Base-by-base conservation (phyloP, 2,888 invertebrate genomes). In the Eupithecia vulgata region DNA sequence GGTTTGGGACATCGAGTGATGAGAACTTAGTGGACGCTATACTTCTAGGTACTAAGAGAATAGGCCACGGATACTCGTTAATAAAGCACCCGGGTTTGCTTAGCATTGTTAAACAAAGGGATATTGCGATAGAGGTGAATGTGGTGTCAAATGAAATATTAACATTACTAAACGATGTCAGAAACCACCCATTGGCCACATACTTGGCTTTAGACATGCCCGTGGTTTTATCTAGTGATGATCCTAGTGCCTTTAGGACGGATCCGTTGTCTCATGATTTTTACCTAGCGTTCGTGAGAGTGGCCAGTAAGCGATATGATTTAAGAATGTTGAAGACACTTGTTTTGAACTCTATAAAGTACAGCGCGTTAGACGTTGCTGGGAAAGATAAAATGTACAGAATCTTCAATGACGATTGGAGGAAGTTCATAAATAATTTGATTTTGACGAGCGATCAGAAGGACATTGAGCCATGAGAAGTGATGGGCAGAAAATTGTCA, bases 141-240 rank as follows among this genome's bases (percentile, higher is more conserved):
- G 97, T 97, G 1, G 96, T 98, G 76, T 98, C 98, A 0, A 98
- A 98, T 88, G 96, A 97, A 84, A 96, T 96, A 37, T 87, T 98
- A 25, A 95, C 95, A 67, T 90, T 97, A 66, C 95, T 97, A 30
- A 88, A 93, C 4, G 97, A 98, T 87, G 92, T 97, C 48, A 95
- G 97, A 59, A 97, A 97, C 84, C 98, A 98, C 91, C 97, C 98
- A 0, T 95, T 96, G 1, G 94, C 95, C 0, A 85, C 93, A 1
- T 95, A 96, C 71, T 94, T 97, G 78, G 95, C 97, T 30, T 90
- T 95, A 42, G 95, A 95, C 67, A 95, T 96, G 84, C 97, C 97
- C 0, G 94, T 97, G 0, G 96, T 98, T 0, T 90, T 98, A 69
- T 96, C 97, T 0, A 96, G 96, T 81, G 98, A 98, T 82, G 97